Evolutionary conservation across 2,797 vertebrate species (phyloP).

Genomic region (Hoplostethus atlanticus): DNA sequence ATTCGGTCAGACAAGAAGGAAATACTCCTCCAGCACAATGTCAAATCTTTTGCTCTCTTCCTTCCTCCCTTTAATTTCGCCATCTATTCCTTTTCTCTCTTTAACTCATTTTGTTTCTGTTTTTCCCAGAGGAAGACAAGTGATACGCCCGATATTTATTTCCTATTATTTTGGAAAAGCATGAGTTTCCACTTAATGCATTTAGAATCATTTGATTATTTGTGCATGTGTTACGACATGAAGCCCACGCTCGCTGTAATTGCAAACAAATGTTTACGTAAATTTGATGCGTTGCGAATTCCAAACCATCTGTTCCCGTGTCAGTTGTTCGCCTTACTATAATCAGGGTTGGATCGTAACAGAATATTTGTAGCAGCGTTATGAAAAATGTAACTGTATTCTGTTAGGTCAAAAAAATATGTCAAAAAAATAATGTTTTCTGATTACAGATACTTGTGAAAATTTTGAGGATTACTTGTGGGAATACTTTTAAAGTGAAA

Average conservation of each 20-base stretch:
- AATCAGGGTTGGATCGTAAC: slow-evolving; percentile 30
- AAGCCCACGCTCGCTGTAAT: slow-evolving; percentile 29
- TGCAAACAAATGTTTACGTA: slow-evolving; percentile 54
- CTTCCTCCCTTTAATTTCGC: slow-evolving; percentile 39
- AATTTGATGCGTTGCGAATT: slow-evolving; percentile 63
- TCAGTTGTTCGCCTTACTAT: slow-evolving; percentile 52
- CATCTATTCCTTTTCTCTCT: slow-evolving; percentile 32
- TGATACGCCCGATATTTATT: slow-evolving; percentile 25
- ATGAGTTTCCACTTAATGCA: slow-evolving; percentile 22
- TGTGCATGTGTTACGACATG: slow-evolving; percentile 47
- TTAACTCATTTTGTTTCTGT: background rate
- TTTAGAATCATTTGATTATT: slow-evolving; percentile 52
- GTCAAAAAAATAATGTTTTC: no score
- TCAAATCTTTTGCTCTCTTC: slow-evolving; percentile 67
- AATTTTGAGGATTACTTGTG: no score
- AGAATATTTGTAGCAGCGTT: no score
- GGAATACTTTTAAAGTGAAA: no score
- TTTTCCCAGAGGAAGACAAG: slow-evolving; percentile 15
- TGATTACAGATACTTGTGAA: no score
- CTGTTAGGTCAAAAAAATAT: no score
- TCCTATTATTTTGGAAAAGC: slow-evolving; percentile 5
- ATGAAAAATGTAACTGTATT: no score
- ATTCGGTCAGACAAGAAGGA: slow-evolving; percentile 74
- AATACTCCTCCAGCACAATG: slow-evolving; percentile 75
- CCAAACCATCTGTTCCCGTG: slow-evolving; percentile 50